Conservation (phyloP, 2,888 invertebrate genomes). For the Hyposoter didymator region DNA sequence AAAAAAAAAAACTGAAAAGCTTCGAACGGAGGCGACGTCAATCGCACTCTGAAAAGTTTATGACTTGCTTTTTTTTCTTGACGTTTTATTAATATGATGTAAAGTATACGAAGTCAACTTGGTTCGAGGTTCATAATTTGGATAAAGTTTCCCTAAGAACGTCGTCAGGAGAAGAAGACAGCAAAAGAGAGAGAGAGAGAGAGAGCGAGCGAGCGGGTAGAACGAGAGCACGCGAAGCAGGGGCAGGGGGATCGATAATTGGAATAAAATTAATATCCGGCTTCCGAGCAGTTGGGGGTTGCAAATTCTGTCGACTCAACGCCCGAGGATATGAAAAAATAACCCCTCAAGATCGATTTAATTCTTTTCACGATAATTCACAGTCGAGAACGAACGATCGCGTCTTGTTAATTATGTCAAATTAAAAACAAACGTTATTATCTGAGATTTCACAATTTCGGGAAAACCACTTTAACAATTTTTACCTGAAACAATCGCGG, state of each 20-base stretch:
- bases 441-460: not conserved
- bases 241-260: not conserved
- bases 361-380: constrained; percentile 44
- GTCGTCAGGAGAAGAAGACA: not conserved
- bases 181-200: not conserved
- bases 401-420: not conserved
- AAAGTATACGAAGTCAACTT: constrained; percentile 20
- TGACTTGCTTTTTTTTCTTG: not conserved
- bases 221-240: too few relatives aligned
- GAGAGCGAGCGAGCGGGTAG: not conserved
- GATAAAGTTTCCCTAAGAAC: not conserved
- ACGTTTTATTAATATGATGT: not conserved
- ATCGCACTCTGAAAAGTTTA: not conserved
- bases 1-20: not conserved
- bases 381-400: constrained; percentile 38
- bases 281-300: constrained; percentile 6
- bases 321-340: constrained; percentile 35
- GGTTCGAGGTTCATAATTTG: constrained; percentile 22
- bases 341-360: constrained; percentile 37
- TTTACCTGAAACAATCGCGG: not conserved
- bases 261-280: constrained; percentile 57
- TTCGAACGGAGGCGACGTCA: not conserved
- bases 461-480: not conserved
- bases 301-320: constrained; percentile 30
- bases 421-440: not conserved